These are phyloP conservation scores for Nasonia oneida DNA, from an alignment of 2,888 invertebrate genomes.

Conservation along the genomic window DNA sequence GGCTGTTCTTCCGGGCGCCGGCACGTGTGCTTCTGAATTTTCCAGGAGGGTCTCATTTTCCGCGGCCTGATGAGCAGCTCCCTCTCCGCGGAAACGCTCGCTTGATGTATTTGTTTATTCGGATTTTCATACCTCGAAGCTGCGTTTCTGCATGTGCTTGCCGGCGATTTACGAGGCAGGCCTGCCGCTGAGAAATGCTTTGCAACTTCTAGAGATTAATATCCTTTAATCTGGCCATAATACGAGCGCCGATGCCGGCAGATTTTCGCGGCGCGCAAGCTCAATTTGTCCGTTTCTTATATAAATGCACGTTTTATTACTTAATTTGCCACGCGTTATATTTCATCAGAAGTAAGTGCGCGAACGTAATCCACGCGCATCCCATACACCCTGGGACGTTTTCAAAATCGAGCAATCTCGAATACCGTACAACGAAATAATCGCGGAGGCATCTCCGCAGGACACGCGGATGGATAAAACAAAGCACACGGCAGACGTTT, in stretches of 20 bases:
- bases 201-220: neutral
- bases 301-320: neutral
- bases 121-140: neutral
- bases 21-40: constrained; percentile 30
- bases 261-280: neutral
- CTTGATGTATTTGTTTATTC: constrained; percentile 20
- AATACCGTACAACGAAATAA: no score
- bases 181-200: constrained; percentile 3
- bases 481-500: neutral
- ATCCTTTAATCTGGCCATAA: neutral
- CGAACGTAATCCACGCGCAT: neutral
- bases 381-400: no score
- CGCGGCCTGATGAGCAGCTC: neutral
- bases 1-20: constrained; percentile 38
- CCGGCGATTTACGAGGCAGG: neutral
- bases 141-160: no score
- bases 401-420: no score
- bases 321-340: constrained; percentile 10
- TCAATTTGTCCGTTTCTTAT: neutral
- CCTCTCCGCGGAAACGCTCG: neutral
- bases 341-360: neutral
- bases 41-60: constrained; percentile 45
- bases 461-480: neutral
- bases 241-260: neutral
- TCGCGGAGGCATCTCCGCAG: no score